Percentiles rank a stretch among this genome's conserved stretches.
Evolutionary conservation across 2,888 invertebrate species (phyloP).

Genomic region (Papilio elwesi): DNA sequence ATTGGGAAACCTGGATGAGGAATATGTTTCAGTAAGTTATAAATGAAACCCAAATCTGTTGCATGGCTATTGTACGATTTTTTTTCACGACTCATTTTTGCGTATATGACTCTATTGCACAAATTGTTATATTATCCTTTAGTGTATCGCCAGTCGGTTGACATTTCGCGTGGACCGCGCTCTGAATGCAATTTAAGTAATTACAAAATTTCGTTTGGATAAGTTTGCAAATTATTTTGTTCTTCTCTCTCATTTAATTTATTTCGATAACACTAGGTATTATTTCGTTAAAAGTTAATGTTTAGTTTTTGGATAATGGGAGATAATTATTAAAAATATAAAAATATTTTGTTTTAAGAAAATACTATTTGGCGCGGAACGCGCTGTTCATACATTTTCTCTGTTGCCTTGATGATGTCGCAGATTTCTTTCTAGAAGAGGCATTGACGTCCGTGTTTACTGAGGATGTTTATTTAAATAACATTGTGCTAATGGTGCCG

Average conservation of each 20-base stretch:
- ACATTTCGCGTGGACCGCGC: too few relatives aligned
- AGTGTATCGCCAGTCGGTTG: too few relatives aligned
- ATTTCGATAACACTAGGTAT: too few relatives aligned
- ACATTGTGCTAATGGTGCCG: conserved; percentile 81
- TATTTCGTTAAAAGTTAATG: too few relatives aligned
- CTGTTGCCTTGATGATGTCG: conserved; percentile 75
- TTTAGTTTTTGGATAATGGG: not conserved
- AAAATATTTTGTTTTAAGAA: conserved; percentile 55
- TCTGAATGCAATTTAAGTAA: too few relatives aligned
- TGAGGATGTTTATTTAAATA: conserved; percentile 70
- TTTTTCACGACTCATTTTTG: too few relatives aligned
- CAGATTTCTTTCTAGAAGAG: conserved; percentile 65
- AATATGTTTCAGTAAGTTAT: conserved; percentile 71
- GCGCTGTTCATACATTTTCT: conserved; percentile 86
- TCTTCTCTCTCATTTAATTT: too few relatives aligned
- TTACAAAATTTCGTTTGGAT: too few relatives aligned
- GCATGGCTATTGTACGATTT: too few relatives aligned
- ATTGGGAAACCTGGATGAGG: conserved; percentile 80
- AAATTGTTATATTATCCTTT: too few relatives aligned
- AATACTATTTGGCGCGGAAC: conserved; percentile 73
- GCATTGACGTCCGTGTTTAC: conserved; percentile 75
- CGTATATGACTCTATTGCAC: too few relatives aligned
- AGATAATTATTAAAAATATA: not conserved
- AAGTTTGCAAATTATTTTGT: too few relatives aligned
- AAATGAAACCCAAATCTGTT: not conserved